Evolutionary conservation across 2,797 vertebrate species (phyloP), one percentile per base, ranked within the genome.

Genomic region (Sparus aurata): DNA sequence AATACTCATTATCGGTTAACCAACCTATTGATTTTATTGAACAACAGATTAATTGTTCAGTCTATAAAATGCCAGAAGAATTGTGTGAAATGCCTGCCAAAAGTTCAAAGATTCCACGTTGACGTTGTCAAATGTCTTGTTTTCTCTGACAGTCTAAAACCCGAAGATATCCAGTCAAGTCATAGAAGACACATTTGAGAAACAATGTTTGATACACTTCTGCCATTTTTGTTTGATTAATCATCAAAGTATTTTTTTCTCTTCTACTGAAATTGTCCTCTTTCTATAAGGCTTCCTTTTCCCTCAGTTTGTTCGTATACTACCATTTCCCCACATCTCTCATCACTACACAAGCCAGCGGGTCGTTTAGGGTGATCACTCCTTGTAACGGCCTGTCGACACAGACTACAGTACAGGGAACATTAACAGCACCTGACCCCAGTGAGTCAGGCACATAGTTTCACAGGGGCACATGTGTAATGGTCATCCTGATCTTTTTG

Each of bases 321-420:
- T 54, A 64, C 54, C 16, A 16, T 64, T 59, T 63, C 46, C 47
- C 47, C 72, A 27, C 30, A 41, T 80, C 73, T 80, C 68, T 72
- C 66, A 76, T 4, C 64, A 78, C 59, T 16, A n/a, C 22, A 46
- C 38, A 53, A 47, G 30, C 77, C 71, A 83, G 71, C 50, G 34
- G 68, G 64, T 59, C 72, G 78, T 78, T 34, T 74, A 46, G 69
- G 60, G 74, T 34, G 69, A 79, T 77, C 27, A 34, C 74, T 60
- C 43, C 59, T 45, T 38, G 54, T 57, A 63, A 67, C 27, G 17
- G 59, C 57, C 47, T 66, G 60, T 68, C 69, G 17, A 62, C 73
- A 65, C 54, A 68, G 45, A 61, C 66, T 50, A 57, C 49, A 64
- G 59, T 15, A 53, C 41, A 60, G 49, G 46, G 46, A 69, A 41